These are phyloP conservation scores for Agrotis segetum DNA, from an alignment of 2,888 invertebrate genomes.

Conservation along the genomic window DNA sequence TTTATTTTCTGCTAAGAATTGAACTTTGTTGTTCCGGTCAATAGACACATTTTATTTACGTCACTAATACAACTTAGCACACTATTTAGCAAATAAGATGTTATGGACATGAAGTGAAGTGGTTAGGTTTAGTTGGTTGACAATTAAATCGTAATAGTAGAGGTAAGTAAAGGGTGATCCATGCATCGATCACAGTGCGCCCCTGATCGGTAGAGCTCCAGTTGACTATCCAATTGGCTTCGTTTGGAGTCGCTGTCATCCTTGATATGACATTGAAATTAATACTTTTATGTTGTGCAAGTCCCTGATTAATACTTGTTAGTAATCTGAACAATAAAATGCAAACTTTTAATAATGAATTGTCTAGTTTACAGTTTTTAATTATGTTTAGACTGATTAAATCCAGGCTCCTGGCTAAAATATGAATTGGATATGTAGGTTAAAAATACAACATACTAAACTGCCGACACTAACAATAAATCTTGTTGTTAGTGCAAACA, in stretches of 20 bases:
- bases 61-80: neutral
- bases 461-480: constrained; percentile 35
- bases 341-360: too few species aligned
- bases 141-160: constrained; percentile 1
- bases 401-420: too few species aligned
- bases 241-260: constrained; percentile 71
- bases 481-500: constrained; percentile 53
- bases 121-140: too few species aligned
- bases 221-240: constrained; percentile 84
- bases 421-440: neutral
- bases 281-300: constrained; percentile 55
- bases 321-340: too few species aligned
- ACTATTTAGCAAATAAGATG: neutral
- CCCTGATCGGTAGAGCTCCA: too few species aligned
- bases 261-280: constrained; percentile 27
- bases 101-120: too few species aligned
- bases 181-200: too few species aligned
- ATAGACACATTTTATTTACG: neutral
- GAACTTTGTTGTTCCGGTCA: too few species aligned
- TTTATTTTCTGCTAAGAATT: too few species aligned
- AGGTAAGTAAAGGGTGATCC: too few species aligned
- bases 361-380: too few species aligned
- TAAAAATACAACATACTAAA: constrained; percentile 33
- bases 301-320: constrained; percentile 50
- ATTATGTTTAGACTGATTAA: too few species aligned